Base-by-base conservation (phyloP, 2,797 vertebrate genomes). In the Erethizon dorsatum region DNA sequence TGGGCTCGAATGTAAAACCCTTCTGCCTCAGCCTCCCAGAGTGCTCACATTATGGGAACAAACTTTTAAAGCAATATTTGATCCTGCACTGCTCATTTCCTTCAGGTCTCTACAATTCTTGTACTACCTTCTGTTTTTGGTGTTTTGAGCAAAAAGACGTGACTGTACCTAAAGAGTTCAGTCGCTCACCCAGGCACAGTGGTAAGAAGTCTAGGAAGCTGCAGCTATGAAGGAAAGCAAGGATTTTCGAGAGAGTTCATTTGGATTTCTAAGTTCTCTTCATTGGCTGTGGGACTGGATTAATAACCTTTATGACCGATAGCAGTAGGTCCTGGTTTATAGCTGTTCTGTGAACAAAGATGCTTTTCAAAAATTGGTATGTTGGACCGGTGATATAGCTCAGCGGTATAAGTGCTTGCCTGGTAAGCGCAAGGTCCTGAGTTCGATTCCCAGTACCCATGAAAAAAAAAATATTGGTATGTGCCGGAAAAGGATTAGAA, bases 241-340 rank as follows among this genome's bases (percentile, higher is more conserved):
- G 4, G 52, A 17, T 63, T 83, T 71, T 56, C 13, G 63, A 47
- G 71, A 50, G 57, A 20, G 47, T 41, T 79, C 20, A 31, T 11
- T 13, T 65, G 80, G 12, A 22, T 88, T 83, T 93, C 78, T n/a
- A 79, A n/a, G n/a, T 87, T 56, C 67, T 93, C 79, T 91, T 50
- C 2, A 3, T 2, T 50, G 26, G 11, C 79, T 91, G 37, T 63
- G 56, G 56, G 65, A 56, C 63, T 50, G 59, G 33, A 83, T 78
- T 61, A 75, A 75, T 65, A 31, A 50, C 18, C 63, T 67, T 47
- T 57, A 31, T 83, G 85, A 75, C 52, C 8, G 45, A 50, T 22
- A 57, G 83, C 22, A 20, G 13, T 37, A 77, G 37, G 33, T 85
- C 28, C 28, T 65, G 45, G 31, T 52, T 95, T 59, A 47, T 15